phyloP scores from a whole-genome alignment of 2,888 invertebrate genomes.

The Luperina nickerlii region DNA sequence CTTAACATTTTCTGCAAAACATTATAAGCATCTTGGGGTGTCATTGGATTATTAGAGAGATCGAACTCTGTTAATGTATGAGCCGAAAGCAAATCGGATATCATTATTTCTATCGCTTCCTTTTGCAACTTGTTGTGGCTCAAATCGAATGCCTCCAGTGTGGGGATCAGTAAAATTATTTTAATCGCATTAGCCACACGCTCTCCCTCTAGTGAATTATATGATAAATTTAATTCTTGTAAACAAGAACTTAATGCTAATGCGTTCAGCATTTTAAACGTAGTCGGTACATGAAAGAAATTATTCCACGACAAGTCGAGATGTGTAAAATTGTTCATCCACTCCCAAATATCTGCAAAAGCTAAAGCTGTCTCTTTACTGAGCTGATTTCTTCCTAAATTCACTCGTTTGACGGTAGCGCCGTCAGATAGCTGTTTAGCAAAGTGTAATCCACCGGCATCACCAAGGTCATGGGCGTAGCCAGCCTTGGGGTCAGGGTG shows the following conservation, averaged over 20 bases:
- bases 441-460: constrained; percentile 70
- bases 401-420: constrained; percentile 59
- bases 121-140: constrained; percentile 72
- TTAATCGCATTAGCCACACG: constrained; percentile 68
- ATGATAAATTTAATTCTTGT: constrained; percentile 72
- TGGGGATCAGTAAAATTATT: constrained; percentile 64
- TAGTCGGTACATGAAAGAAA: constrained; percentile 65
- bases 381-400: constrained; percentile 73
- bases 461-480: no score
- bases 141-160: constrained; percentile 68
- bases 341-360: constrained; percentile 69
- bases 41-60: constrained; percentile 75
- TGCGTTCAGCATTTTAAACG: constrained; percentile 67
- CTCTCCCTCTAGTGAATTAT: constrained; percentile 71
- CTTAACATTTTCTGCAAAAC: constrained; percentile 63
- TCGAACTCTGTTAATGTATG: constrained; percentile 70
- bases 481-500: no score
- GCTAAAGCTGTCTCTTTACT: constrained; percentile 65
- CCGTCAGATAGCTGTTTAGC: constrained; percentile 67
- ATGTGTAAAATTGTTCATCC: constrained; percentile 68
- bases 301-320: constrained; percentile 75
- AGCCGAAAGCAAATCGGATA: constrained; percentile 64
- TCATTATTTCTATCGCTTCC: constrained; percentile 65
- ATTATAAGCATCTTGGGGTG: constrained; percentile 65
- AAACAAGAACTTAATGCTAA: constrained; percentile 61